Percentiles rank a stretch among this genome's conserved stretches.
phyloP scores from a whole-genome alignment of 2,113 vertebrate species.

The Stictonetta naevosa region DNA sequence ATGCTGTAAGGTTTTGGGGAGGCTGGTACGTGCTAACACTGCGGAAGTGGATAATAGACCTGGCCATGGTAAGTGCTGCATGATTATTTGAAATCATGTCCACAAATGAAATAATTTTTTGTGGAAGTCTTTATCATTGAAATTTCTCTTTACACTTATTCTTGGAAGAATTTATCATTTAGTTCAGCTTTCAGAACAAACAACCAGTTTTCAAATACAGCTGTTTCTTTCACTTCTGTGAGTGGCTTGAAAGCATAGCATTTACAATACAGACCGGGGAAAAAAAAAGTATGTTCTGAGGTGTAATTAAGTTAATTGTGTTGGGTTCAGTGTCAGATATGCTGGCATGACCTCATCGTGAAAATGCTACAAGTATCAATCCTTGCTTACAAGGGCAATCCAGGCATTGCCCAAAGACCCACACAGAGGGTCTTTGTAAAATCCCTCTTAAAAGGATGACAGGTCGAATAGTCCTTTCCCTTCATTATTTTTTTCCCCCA shows the following conservation, averaged over 20 bases:
- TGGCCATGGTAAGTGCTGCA: conserved; percentile 86
- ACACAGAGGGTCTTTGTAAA: not conserved
- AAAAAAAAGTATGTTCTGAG: not conserved
- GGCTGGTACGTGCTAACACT: conserved; percentile 87
- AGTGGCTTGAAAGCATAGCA: not conserved
- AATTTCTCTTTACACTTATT: not conserved
- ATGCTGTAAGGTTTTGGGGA: conserved; percentile 76
- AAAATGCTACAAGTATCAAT: not conserved
- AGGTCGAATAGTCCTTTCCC: not conserved
- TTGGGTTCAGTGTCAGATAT: not conserved
- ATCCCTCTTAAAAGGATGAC: not conserved
- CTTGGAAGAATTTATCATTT: not conserved
- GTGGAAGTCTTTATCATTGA: not conserved
- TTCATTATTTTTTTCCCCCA: not conserved
- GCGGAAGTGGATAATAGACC: conserved; percentile 88
- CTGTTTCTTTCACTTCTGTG: not conserved
- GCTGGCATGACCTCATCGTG: not conserved
- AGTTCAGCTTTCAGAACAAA: not conserved
- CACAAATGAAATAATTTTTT: not conserved
- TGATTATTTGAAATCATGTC: not conserved
- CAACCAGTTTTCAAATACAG: not conserved
- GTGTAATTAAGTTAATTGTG: not conserved
- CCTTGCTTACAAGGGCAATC: not conserved
- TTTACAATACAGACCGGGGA: not conserved
- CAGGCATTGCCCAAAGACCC: not conserved